phyloP scores from a whole-genome alignment of 2,888 invertebrate species.

The Minunthozetes semirufus region DNA sequence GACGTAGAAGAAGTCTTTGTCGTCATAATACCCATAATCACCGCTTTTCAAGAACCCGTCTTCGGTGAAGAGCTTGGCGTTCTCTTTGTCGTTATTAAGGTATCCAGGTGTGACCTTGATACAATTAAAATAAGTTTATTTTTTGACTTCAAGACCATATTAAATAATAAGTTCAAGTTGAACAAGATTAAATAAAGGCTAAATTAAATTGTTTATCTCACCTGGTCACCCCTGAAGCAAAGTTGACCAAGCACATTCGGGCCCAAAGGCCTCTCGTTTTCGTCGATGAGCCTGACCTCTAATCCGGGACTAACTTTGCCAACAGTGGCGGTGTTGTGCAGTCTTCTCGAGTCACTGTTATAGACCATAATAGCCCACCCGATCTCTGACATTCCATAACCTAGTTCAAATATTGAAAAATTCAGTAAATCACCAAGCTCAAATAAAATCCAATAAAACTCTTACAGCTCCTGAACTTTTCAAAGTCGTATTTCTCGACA shows the following conservation, averaged over 20 bases:
- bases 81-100: background rate
- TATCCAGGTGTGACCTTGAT: background rate
- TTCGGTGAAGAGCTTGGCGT: background rate
- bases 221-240: background rate
- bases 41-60: background rate
- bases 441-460: background rate
- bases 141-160: too few species aligned
- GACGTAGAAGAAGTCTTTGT: background rate
- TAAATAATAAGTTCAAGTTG: too few species aligned
- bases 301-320: background rate
- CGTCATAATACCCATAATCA: constrained; percentile 5
- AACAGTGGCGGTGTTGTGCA: background rate
- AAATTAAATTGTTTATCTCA: too few species aligned
- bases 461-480: constrained; percentile 5
- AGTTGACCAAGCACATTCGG: background rate
- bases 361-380: background rate
- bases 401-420: background rate
- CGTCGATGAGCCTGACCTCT: background rate
- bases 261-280: background rate
- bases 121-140: too few species aligned
- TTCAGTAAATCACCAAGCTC: background rate
- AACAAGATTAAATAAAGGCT: too few species aligned
- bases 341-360: background rate
- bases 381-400: background rate
- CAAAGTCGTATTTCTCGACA: background rate